These are phyloP conservation scores for Phymorhynchus buccinoides DNA, from an alignment of 1,140 invertebrate genomes.

Conservation along the genomic window DNA sequence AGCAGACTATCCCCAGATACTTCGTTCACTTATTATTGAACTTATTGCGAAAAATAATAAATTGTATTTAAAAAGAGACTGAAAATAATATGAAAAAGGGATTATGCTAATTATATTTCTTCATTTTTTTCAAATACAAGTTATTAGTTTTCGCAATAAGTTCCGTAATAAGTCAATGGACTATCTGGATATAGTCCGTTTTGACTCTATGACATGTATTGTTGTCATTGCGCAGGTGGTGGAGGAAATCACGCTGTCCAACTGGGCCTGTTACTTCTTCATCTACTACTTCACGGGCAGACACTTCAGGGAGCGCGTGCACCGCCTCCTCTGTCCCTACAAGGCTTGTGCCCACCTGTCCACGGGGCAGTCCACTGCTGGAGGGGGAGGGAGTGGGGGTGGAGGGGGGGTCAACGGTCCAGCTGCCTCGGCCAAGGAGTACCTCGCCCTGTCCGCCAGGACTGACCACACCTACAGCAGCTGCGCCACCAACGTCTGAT, in stretches of 20 bases:
- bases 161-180: no score
- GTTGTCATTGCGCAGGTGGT: no score
- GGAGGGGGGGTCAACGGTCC: background rate
- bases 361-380: background rate
- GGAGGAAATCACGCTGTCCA: slow-evolving; percentile 69
- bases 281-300: slow-evolving; percentile 70
- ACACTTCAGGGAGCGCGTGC: slow-evolving; percentile 63
- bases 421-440: slow-evolving; percentile 31
- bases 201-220: no score
- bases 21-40: no score
- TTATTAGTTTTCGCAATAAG: no score
- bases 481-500: slow-evolving; percentile 25
- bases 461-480: slow-evolving; percentile 14
- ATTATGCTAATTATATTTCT: no score
- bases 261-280: slow-evolving; percentile 71
- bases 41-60: no score
- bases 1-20: no score
- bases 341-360: background rate
- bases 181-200: no score
- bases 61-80: no score
- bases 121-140: no score
- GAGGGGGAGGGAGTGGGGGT: background rate
- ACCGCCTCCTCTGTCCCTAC: slow-evolving; percentile 51
- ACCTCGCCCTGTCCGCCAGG: slow-evolving; percentile 38
- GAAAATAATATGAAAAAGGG: no score